Evolutionary conservation across 2,113 vertebrate species (phyloP).

Genomic region (Syngnathoides biaculeatus): DNA sequence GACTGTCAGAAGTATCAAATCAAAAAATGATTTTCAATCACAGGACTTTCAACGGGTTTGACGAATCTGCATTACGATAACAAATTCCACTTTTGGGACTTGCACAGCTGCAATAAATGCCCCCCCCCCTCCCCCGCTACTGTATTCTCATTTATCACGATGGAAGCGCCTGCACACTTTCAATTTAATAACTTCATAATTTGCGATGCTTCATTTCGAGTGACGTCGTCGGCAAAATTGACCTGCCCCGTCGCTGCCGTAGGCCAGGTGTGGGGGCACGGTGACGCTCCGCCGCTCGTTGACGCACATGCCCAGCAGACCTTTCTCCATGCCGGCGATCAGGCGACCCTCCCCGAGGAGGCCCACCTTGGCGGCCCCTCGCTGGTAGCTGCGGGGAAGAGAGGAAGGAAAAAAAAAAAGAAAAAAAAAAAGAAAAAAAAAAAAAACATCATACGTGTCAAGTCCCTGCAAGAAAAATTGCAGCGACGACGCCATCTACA

Average conservation of each 20-base stretch:
- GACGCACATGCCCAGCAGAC: conserved; percentile 94
- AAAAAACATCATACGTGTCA: background rate
- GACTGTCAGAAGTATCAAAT: no score
- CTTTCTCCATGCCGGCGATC: conserved; percentile 88
- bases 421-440: background rate
- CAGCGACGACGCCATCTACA: background rate
- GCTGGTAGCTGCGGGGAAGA: conserved; percentile 74
- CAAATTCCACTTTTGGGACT: no score
- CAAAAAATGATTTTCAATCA: no score
- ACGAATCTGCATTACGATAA: no score
- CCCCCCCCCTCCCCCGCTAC: no score
- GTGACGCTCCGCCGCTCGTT: conserved; percentile 89
- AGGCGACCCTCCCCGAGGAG: conserved; percentile 87
- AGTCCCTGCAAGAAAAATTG: background rate
- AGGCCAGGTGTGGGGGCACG: conserved; percentile 88
- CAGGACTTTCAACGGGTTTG: no score
- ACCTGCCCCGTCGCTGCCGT: conserved; percentile 91
- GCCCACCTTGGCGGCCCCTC: conserved; percentile 78
- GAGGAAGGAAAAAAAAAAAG: background rate
- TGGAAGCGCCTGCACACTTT: no score
- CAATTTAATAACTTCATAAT: no score
- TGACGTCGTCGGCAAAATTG: conserved; percentile 6
- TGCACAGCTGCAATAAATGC: no score
- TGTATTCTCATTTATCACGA: no score
- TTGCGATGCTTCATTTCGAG: no score